These are phyloP conservation scores for Epizoanthus stellaris DNA, from an alignment of 92 coral and sea anemone species.

Conservation along the genomic window DNA sequence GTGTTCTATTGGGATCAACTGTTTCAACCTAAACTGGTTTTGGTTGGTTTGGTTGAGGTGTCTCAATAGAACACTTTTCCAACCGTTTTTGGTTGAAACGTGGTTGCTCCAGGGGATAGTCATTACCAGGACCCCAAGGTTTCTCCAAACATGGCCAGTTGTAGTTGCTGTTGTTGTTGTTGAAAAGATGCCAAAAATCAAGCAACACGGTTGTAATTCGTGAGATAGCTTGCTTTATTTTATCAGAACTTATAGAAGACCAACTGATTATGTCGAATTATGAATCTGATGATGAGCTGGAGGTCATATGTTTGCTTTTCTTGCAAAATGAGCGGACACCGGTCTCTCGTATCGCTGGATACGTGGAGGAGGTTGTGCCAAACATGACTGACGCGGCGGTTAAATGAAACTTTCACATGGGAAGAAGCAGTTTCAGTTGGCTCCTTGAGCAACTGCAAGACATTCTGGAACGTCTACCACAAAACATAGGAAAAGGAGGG, in stretches of 20 bases:
- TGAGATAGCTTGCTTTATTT: neutral
- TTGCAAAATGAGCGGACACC: conserved; percentile 21
- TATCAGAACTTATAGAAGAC: conserved; percentile 22
- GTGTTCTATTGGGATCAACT: too few species aligned
- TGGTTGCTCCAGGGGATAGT: conserved; percentile 26
- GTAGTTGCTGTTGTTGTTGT: too few species aligned
- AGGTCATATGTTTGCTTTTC: neutral
- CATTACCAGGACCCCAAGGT: conserved; percentile 18
- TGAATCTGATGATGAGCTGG: conserved; percentile 24
- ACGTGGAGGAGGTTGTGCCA: conserved; percentile 17
- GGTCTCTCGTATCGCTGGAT: conserved; percentile 15
- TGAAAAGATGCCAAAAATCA: too few species aligned
- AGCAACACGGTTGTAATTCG: neutral
- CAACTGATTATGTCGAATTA: neutral
- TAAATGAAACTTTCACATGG: neutral
- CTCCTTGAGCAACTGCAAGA: conserved; percentile 28
- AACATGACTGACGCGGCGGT: conserved; percentile 1
- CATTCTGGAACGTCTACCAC: conserved; percentile 14
- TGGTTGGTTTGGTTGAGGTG: too few species aligned
- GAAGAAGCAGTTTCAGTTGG: conserved; percentile 21
- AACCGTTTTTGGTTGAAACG: conserved; percentile 23
- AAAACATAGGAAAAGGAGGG: conserved; percentile 27
- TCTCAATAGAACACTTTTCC: too few species aligned
- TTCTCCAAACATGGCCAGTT: neutral
- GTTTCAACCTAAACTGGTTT: too few species aligned